These are phyloP conservation scores for Saccostrea echinata DNA, from an alignment of 1,140 invertebrate species.

Conservation along the genomic window DNA sequence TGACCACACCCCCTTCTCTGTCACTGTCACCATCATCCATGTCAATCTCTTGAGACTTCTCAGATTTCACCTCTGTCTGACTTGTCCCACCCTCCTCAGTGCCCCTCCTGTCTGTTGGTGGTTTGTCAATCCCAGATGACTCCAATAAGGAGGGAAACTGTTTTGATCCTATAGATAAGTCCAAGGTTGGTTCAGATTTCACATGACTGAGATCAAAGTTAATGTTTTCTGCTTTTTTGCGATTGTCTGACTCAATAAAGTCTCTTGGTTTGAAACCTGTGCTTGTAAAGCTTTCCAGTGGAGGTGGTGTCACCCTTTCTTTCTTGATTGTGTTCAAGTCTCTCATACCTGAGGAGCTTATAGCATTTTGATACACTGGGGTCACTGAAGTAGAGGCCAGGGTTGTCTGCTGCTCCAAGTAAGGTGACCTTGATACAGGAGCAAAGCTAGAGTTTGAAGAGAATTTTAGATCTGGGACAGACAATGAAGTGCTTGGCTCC, in stretches of 20 bases:
- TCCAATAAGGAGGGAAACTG: background rate
- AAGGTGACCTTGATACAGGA: background rate
- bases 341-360: slow-evolving; percentile 27
- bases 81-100: background rate
- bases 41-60: slow-evolving; percentile 49
- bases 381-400: slow-evolving; percentile 29
- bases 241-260: slow-evolving; percentile 23
- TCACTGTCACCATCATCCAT: slow-evolving; percentile 71
- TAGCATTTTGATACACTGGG: slow-evolving; percentile 28
- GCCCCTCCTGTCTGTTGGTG: background rate
- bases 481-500: slow-evolving; percentile 2
- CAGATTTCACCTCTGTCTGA: background rate
- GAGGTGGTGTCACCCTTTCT: slow-evolving; percentile 15
- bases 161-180: background rate
- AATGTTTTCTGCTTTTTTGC: slow-evolving; percentile 2
- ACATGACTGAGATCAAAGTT: slow-evolving; percentile 39
- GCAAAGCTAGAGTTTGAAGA: slow-evolving; percentile 36
- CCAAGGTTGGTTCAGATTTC: slow-evolving; percentile 33
- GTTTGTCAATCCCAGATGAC: background rate
- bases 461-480: slow-evolving; percentile 32
- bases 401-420: slow-evolving; percentile 16
- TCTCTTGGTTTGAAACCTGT: slow-evolving; percentile 2
- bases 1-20: slow-evolving; percentile 85
- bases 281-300: background rate
- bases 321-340: slow-evolving; percentile 32